Base-by-base conservation (phyloP, 2,113 vertebrate species). In the Amphiprion ocellaris region DNA sequence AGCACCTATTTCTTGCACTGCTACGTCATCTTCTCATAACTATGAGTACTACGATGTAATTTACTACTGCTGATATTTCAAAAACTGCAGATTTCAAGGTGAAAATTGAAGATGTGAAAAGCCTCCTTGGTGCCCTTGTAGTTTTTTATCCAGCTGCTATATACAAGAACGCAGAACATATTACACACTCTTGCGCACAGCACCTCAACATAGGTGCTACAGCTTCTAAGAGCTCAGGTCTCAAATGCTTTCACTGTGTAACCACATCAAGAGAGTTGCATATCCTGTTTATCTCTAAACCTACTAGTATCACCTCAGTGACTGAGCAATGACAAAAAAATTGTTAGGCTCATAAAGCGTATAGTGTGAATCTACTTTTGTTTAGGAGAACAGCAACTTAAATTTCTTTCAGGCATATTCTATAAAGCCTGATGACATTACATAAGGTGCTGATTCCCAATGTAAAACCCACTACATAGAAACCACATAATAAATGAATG, bases 201-300 rank as follows among this genome's bases (percentile, higher is more conserved):
- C 62, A 67, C 55, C 44, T 62, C 16, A 26, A 76, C 46, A 46
- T 17, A 54, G 68, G 67, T 63, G 50, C 76, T 72, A 46, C 54
- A 68, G 83, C 55, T 59, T 79, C 63, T 70, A 19, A 73, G 24
- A 62, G 65, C 63, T 23, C 12, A 41, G 49, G 26, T 69, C 81
- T 86, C 21, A 73, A 79, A 55, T 28, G 61, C 66, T 79, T 91
- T 83, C 72, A 78, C 69, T 59, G 37, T 33, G 69, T 75, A 77
- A 92, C 89, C 92, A 92, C 90, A 91, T 88, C 84, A 89, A 81
- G 23, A 64, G 68, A 81, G 79, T 84, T 74, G 73, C 81, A 79
- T 49, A 86, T 92, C 90, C 90, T 93, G 92, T 92, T 91, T 90
- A 85, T 88, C 82, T 85, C 68, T 74, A 79, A 61, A 81, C 58